Evolutionary conservation across 2,888 invertebrate genomes (phyloP).

Genomic region (Coronaproctus castanopsis): DNA sequence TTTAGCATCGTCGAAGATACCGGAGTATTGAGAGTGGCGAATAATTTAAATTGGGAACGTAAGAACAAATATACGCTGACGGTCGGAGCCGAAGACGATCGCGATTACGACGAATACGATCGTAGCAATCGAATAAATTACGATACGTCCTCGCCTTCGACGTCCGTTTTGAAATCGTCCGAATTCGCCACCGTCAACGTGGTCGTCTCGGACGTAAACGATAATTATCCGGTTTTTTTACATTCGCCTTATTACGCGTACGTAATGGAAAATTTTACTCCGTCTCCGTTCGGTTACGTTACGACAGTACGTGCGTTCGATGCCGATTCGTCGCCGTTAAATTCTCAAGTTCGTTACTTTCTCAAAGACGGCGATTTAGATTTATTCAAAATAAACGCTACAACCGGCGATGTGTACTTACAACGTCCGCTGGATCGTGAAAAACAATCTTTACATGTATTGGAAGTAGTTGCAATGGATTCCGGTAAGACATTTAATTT

Average conservation of each 20-base stretch:
- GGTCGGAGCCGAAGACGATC: conserved; percentile 59
- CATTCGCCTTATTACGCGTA: conserved; percentile 86
- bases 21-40: conserved; percentile 73
- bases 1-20: conserved; percentile 81
- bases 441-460: conserved; percentile 56
- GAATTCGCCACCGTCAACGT: conserved; percentile 52
- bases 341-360: conserved; percentile 75
- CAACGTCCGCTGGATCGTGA: conserved; percentile 67
- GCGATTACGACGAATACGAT: background rate
- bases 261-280: conserved; percentile 79
- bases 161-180: conserved; percentile 29
- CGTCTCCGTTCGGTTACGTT: conserved; percentile 57
- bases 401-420: conserved; percentile 73
- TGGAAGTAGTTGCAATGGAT: conserved; percentile 81
- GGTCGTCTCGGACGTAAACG: conserved; percentile 74
- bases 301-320: conserved; percentile 61
- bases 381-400: conserved; percentile 76
- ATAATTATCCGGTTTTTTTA: conserved; percentile 77
- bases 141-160: conserved; percentile 45
- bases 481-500: conserved; percentile 55
- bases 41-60: conserved; percentile 81
- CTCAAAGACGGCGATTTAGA: conserved; percentile 83
- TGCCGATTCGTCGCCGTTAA: conserved; percentile 75
- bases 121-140: no score
- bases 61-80: conserved; percentile 63